These are phyloP conservation scores for Hydrozoanthus gracilis DNA, from an alignment of 92 coral and sea anemone genomes.

Conservation along the genomic window DNA sequence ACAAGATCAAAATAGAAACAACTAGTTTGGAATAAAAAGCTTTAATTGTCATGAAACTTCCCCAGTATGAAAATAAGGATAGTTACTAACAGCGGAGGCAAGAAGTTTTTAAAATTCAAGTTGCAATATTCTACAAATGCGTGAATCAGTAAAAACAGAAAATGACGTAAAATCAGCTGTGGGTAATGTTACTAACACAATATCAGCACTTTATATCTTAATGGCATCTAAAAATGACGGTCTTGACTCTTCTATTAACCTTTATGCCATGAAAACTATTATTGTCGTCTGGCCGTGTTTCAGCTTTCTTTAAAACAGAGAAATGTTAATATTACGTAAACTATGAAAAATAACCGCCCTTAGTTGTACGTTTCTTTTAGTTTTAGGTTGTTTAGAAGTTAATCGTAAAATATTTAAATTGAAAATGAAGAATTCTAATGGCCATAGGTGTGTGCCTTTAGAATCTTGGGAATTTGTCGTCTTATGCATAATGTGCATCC, in stretches of 20 bases:
- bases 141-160: background rate
- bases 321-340: too few species aligned
- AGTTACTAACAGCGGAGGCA: too few species aligned
- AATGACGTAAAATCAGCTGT: background rate
- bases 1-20: too few species aligned
- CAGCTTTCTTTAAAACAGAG: too few species aligned
- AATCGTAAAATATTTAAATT: background rate
- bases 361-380: background rate
- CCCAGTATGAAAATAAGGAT: too few species aligned
- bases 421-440: background rate
- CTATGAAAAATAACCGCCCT: too few species aligned
- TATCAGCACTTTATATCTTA: constrained; percentile 31
- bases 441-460: background rate
- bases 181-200: constrained; percentile 3
- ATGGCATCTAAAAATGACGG: constrained; percentile 3
- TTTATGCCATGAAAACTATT: background rate
- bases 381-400: background rate
- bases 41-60: too few species aligned
- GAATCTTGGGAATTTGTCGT: constrained; percentile 29
- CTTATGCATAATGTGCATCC: background rate
- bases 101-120: background rate
- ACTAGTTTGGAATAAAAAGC: too few species aligned
- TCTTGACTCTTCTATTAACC: background rate
- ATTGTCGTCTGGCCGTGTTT: background rate
- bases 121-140: background rate